Base-by-base conservation (phyloP, 2,888 invertebrate species). In the Ophraella communa region DNA sequence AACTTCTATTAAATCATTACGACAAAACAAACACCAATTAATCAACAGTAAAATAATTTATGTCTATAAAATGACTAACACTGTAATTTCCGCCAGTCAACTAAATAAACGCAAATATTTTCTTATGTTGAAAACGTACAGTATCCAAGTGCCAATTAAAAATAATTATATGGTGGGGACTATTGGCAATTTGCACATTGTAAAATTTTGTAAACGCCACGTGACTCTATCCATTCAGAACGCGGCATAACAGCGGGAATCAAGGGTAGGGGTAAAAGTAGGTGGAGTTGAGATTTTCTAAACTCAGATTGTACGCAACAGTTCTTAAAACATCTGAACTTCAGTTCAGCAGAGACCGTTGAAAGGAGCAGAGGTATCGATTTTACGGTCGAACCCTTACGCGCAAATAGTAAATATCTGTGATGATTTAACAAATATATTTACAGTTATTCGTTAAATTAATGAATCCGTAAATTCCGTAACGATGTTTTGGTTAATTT, bases 201-300 rank as follows among this genome's bases (percentile, higher is more conserved):
- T 77, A 74, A 73, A 77, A 74, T 76, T 76, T 75, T 69, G 71
- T 72, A 72, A 73, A 74, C 65, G 70, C 70, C 78, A 78, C 78
- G 78, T 78, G 78, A 78, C 77, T 75, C 72, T 75, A 74, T 77
- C 78, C 79, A 79, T 78, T 79, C 77, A 79, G 72, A 69, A 73
- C 74, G 74, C 72, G 71, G 76, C 73, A 72, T 70, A 70, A 66
- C 76, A 74, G 74, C 76, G 76, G 78, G 71, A 76, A 65, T 73
- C 77, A 78, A 47, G 47, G 65, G 71, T 71, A 77, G 73, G 77
- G 78, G 78, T 78, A 71, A 35, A 24, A 61, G 62, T 66, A 76
- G 80, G 81, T 77, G 80, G 79, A 77, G 81, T 77, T 72, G 73
- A 73, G 71, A 75, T 75, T 71, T 74, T 76, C 74, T 76, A 77